phyloP scores from a whole-genome alignment of 2,888 invertebrate genomes.

The Erannis defoliaria region DNA sequence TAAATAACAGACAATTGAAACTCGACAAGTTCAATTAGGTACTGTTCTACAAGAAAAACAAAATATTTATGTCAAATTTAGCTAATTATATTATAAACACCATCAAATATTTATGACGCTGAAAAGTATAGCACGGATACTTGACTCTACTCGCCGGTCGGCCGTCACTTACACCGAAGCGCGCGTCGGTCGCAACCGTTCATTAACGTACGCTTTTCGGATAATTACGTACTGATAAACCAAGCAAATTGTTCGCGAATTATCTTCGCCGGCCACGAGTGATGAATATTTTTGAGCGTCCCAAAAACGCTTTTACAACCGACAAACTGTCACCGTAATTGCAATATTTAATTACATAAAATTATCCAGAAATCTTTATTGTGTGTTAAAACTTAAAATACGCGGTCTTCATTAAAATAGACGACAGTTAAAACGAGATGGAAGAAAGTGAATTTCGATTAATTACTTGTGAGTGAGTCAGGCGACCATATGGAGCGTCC shows the following conservation, averaged over 20 bases:
- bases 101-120: conserved; percentile 28
- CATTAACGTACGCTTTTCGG: conserved; percentile 80
- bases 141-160: conserved; percentile 43
- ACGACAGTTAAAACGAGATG: conserved; percentile 13
- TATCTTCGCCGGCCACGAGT: conserved; percentile 66
- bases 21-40: background rate
- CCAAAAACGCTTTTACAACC: conserved; percentile 62
- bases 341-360: conserved; percentile 60
- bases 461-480: conserved; percentile 27
- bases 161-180: conserved; percentile 58
- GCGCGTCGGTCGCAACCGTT: conserved; percentile 68
- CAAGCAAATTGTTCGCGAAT: conserved; percentile 83
- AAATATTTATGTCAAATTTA: conserved; percentile 16
- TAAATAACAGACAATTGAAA: background rate
- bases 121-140: conserved; percentile 20
- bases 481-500: conserved; percentile 44
- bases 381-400: conserved; percentile 57
- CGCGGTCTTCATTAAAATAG: conserved; percentile 48
- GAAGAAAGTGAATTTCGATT: conserved; percentile 33
- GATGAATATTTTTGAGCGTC: conserved; percentile 76
- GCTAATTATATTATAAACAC: conserved; percentile 25
- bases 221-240: conserved; percentile 84
- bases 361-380: conserved; percentile 62
- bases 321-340: conserved; percentile 65
- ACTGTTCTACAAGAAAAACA: background rate